Conservation (phyloP, 2,113 vertebrate genomes). For the Lampris megalopsis region DNA sequence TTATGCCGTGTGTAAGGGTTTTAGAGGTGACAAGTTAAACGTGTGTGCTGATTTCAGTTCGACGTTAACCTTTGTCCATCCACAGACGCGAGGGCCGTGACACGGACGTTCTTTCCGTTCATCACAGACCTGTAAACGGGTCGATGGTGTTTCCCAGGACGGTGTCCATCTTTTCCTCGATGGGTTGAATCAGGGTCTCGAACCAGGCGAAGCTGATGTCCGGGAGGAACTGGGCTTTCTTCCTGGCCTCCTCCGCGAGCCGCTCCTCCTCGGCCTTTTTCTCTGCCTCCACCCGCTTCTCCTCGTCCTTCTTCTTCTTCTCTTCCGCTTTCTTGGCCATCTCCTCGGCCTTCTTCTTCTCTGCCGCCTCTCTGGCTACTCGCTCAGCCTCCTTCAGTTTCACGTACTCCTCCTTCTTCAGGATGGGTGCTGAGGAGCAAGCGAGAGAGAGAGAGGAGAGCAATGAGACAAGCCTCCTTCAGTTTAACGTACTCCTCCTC, state of each 20-base stretch:
- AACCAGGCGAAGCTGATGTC: conserved; percentile 59
- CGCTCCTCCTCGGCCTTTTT: conserved; percentile 74
- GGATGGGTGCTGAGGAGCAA: conserved; percentile 70
- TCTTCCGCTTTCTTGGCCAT: conserved; percentile 73
- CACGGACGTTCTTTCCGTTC: not conserved
- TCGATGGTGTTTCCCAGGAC: conserved; percentile 82
- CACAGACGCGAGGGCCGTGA: not conserved
- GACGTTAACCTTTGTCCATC: too few species aligned
- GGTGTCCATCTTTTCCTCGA: conserved; percentile 77
- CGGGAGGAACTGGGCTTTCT: conserved; percentile 45
- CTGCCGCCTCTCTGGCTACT: conserved; percentile 71
- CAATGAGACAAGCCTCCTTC: conserved; percentile 67
- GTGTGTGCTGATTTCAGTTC: too few species aligned
- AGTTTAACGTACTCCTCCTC: conserved; percentile 71
- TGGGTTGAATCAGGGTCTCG: conserved; percentile 66
- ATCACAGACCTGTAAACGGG: conserved; percentile 85
- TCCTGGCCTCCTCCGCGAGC: conserved; percentile 70
- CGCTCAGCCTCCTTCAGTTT: conserved; percentile 70
- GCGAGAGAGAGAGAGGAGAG: not conserved
- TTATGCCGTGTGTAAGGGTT: too few species aligned
- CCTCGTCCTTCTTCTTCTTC: conserved; percentile 78
- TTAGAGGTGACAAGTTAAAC: too few species aligned
- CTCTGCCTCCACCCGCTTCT: conserved; percentile 68
- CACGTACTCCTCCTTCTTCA: conserved; percentile 73
- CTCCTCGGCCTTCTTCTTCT: conserved; percentile 74